A percentile compares a stretch with the other conserved stretches of the same genome.
These are phyloP conservation scores for Acrocephalus scirpaceus DNA, from an alignment of 2,797 vertebrate species.

Conservation along the genomic window DNA sequence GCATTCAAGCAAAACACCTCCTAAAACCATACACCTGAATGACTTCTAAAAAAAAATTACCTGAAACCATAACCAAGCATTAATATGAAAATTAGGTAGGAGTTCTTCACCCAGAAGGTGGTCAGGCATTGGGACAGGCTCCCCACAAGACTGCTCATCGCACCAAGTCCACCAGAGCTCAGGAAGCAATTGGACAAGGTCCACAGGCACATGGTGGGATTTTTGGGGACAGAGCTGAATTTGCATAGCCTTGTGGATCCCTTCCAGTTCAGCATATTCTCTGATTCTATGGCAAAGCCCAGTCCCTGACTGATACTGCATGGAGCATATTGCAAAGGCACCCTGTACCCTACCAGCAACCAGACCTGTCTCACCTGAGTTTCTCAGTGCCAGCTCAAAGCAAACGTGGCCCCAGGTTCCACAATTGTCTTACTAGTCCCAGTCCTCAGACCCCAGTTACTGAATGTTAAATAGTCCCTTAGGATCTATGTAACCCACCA, in stretches of 20 bases:
- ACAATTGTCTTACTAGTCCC: rapidly evolving
- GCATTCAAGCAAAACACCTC: not conserved
- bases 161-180: not conserved
- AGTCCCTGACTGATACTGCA: not conserved
- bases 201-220: no score
- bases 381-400: not conserved
- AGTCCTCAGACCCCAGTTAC: not conserved
- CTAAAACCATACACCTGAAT: not conserved
- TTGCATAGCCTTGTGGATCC: not conserved
- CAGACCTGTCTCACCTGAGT: not conserved
- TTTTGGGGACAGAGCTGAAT: no score
- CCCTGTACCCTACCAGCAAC: not conserved
- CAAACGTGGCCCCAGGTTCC: no score
- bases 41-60: not conserved
- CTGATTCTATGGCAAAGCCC: not conserved
- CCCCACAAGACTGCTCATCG: not conserved
- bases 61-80: not conserved
- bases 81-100: not conserved
- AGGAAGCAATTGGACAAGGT: not conserved
- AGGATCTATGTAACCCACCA: not conserved
- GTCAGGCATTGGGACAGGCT: no score
- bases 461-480: not conserved
- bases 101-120: no score
- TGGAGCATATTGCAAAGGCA: not conserved
- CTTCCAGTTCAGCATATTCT: not conserved